Percentiles rank a stretch among this genome's conserved stretches.
phyloP scores from a whole-genome alignment of 2,888 invertebrate species.

The Serrognathus titanus region DNA sequence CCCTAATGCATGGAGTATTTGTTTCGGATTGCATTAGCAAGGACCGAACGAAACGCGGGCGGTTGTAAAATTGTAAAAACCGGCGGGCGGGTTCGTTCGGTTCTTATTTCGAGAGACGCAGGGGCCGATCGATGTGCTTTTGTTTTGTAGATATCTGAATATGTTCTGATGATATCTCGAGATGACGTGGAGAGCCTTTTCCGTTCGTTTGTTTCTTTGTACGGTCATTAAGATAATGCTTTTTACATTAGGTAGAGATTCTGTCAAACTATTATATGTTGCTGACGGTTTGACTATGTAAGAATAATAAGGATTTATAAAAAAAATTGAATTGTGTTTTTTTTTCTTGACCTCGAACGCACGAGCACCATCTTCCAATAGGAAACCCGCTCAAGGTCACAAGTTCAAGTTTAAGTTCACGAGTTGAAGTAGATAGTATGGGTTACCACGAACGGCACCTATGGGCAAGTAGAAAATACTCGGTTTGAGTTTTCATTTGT shows the following conservation, averaged over 20 bases:
- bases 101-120: too few relatives aligned
- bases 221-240: constrained; percentile 4
- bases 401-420: too few relatives aligned
- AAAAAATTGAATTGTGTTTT: not conserved
- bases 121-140: not conserved
- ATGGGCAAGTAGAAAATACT: too few relatives aligned
- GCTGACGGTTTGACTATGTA: constrained; percentile 11
- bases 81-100: too few relatives aligned
- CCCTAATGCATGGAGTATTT: constrained; percentile 12
- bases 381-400: too few relatives aligned
- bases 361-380: too few relatives aligned
- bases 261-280: constrained; percentile 20
- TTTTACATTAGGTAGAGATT: constrained; percentile 8
- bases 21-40: constrained; percentile 14
- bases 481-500: too few relatives aligned
- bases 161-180: constrained; percentile 12
- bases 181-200: not conserved
- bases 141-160: constrained; percentile 10
- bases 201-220: constrained; percentile 1
- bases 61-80: too few relatives aligned
- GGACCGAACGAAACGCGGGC: not conserved
- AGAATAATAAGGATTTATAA: constrained; percentile 7
- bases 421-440: too few relatives aligned
- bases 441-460: too few relatives aligned
- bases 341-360: too few relatives aligned